Conservation (phyloP, 2,888 invertebrate genomes). For the Pedicia rivosa region DNA sequence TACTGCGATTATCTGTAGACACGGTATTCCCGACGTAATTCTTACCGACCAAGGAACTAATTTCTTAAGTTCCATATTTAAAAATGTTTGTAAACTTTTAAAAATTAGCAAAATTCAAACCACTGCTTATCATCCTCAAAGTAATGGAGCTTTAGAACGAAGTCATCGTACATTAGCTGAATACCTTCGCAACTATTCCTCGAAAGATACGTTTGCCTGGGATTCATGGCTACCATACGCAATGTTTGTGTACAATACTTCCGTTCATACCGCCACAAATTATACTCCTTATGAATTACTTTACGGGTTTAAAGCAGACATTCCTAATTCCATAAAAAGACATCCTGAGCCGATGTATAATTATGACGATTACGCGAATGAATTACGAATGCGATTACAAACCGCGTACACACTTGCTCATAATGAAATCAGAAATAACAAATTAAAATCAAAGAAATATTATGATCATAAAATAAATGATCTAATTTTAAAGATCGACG, state of each 20-base stretch:
- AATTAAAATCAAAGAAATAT: not conserved
- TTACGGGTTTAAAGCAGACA: not conserved
- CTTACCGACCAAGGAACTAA: not conserved
- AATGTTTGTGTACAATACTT: not conserved
- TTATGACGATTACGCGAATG: not conserved
- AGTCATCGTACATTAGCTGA: not conserved
- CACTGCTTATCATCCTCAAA: slow-evolving; percentile 5
- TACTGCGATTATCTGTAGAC: not conserved
- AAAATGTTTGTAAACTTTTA: slow-evolving; percentile 1
- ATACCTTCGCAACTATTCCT: not conserved
- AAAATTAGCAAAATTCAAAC: slow-evolving; percentile 3
- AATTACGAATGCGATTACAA: not conserved
- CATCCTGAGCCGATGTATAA: not conserved
- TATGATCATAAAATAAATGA: not conserved
- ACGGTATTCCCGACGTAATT: not conserved
- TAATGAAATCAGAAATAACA: not conserved
- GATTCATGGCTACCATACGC: not conserved
- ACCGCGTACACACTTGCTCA: not conserved
- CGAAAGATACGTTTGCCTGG: not conserved
- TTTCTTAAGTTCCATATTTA: slow-evolving; percentile 1
- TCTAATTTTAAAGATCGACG: not conserved
- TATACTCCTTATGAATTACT: not conserved
- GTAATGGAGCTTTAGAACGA: slow-evolving; percentile 2
- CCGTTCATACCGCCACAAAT: not conserved
- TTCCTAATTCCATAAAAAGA: not conserved